Evolutionary conservation across 2,888 invertebrate species (phyloP).

Genomic region (Aleiodes testaceus): DNA sequence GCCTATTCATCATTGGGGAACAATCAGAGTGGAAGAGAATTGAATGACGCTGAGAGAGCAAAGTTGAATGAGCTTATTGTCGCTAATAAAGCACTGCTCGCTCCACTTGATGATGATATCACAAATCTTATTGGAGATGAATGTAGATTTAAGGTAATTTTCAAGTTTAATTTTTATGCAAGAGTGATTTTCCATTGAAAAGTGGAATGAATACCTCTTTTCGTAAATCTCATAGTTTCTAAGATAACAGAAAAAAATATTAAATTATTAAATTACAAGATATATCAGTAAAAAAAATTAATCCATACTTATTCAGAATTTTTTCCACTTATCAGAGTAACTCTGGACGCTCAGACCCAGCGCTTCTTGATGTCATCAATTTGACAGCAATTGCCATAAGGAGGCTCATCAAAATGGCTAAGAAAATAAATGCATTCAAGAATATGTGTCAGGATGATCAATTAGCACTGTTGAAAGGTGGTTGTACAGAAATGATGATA

Average conservation of each 20-base stretch:
- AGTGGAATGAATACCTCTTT: too few species aligned
- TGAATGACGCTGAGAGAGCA: slow-evolving; percentile 87
- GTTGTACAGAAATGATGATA: slow-evolving; percentile 97
- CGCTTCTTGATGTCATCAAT: slow-evolving; percentile 88
- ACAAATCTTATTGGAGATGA: slow-evolving; percentile 81
- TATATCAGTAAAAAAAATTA: too few species aligned
- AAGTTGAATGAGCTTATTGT: slow-evolving; percentile 89
- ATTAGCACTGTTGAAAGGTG: slow-evolving; percentile 89
- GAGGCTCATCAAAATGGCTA: slow-evolving; percentile 88
- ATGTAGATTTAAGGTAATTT: slow-evolving; percentile 76
- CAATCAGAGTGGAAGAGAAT: slow-evolving; percentile 78
- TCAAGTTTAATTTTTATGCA: slow-evolving; percentile 24
- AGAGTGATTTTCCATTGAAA: too few species aligned
- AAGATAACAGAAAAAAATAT: too few species aligned
- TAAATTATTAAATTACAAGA: too few species aligned
- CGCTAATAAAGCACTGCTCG: slow-evolving; percentile 88
- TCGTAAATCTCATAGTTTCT: too few species aligned
- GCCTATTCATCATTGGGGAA: slow-evolving; percentile 79
- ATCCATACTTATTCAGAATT: too few species aligned
- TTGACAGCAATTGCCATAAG: slow-evolving; percentile 94
- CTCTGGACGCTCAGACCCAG: slow-evolving; percentile 76
- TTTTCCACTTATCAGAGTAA: slow-evolving; percentile 58
- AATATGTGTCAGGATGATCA: slow-evolving; percentile 97
- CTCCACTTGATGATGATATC: slow-evolving; percentile 89
- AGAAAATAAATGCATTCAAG: slow-evolving; percentile 91